Conservation (phyloP, 2,888 invertebrate species). For the Cancer borealis region DNA sequence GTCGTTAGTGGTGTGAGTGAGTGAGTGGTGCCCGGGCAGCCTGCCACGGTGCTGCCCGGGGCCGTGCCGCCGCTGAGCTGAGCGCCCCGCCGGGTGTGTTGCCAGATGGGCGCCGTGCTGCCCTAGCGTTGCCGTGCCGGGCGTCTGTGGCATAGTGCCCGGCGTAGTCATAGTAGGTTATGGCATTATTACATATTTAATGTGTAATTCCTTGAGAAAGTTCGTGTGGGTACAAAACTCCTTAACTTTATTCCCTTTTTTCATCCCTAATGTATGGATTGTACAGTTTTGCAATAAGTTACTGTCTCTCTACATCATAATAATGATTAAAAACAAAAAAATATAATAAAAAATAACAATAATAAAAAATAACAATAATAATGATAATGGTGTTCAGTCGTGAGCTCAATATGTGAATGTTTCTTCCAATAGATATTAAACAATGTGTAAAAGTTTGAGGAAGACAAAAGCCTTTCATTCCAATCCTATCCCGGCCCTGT, state of each 20-base stretch:
- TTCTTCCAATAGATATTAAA: slow-evolving; percentile 77
- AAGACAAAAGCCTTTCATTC: slow-evolving; percentile 77
- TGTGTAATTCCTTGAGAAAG: slow-evolving; percentile 70
- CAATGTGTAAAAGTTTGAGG: slow-evolving; percentile 77
- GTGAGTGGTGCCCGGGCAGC: background rate
- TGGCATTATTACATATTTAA: slow-evolving; percentile 74
- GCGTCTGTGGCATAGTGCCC: slow-evolving; percentile 66
- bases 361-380: background rate
- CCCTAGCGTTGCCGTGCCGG: slow-evolving; percentile 69
- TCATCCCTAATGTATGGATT: slow-evolving; percentile 71
- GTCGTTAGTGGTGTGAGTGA: slow-evolving; percentile 8
- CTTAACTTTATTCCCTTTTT: slow-evolving; percentile 64
- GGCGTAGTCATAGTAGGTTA: slow-evolving; percentile 71
- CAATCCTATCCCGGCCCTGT: slow-evolving; percentile 73
- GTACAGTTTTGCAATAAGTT: slow-evolving; percentile 77
- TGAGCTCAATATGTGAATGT: slow-evolving; percentile 77
- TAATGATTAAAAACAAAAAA: background rate
- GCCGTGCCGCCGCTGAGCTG: background rate
- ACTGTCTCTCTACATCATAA: slow-evolving; percentile 63
- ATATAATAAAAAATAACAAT: background rate
- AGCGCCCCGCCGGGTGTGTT: slow-evolving; percentile 61
- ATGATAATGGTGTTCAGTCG: slow-evolving; percentile 73
- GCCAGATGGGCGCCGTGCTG: slow-evolving; percentile 66
- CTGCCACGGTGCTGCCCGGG: background rate
- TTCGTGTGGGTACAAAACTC: slow-evolving; percentile 74